These are phyloP conservation scores for Stegastes partitus DNA, from an alignment of 2,113 vertebrate species.

Conservation along the genomic window DNA sequence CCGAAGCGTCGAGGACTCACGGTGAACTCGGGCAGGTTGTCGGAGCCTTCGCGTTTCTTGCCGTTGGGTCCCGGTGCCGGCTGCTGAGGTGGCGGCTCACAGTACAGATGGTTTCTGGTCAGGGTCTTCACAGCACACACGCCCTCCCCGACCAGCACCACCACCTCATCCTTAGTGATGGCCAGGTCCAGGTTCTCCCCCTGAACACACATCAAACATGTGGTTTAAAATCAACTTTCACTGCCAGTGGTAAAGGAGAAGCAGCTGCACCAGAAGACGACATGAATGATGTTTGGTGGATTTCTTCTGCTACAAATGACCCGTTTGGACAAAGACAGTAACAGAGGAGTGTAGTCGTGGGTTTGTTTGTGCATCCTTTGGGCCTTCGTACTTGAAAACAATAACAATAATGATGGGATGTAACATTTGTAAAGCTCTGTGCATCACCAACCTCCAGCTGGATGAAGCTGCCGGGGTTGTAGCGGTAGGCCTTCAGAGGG, in stretches of 20 bases:
- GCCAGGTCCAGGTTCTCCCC: conserved; percentile 96
- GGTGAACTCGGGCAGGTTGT: conserved; percentile 92
- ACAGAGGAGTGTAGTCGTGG: neutral
- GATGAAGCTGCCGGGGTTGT: conserved; percentile 97
- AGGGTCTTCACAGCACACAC: conserved; percentile 94
- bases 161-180: conserved; percentile 96
- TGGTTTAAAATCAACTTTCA: neutral
- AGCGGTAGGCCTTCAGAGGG: conserved; percentile 89
- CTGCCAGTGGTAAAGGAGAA: neutral
- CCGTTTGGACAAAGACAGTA: no score
- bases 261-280: no score
- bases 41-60: conserved; percentile 87
- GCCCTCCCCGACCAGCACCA: conserved; percentile 94
- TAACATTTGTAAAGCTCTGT: neutral
- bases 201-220: conserved; percentile 72
- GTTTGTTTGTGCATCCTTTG: neutral
- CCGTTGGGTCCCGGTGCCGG: conserved; percentile 84
- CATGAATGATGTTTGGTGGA: no score
- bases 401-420: neutral
- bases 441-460: conserved; percentile 91
- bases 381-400: neutral
- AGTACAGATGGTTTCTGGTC: conserved; percentile 95
- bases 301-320: no score
- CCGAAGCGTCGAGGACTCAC: conserved; percentile 79
- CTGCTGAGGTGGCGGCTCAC: conserved; percentile 93